phyloP scores from a whole-genome alignment of 1,140 invertebrate species.

The Leptonema lineaticorne region DNA sequence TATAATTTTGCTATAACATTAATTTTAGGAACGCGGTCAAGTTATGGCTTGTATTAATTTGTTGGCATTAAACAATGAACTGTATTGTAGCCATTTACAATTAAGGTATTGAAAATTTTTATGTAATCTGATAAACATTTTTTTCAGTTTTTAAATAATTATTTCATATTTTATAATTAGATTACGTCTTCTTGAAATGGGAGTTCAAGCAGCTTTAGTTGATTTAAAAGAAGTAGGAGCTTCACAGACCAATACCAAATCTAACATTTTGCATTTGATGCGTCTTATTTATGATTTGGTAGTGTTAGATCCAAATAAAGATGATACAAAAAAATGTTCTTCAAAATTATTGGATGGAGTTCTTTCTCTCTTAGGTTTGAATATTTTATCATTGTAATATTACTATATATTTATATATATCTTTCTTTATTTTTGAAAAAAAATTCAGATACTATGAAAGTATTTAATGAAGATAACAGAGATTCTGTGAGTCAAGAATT shows the following conservation, averaged over 20 bases:
- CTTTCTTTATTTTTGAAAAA: no score
- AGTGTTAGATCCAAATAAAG: constrained; percentile 57
- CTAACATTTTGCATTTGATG: constrained; percentile 62
- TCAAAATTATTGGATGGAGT: constrained; percentile 60
- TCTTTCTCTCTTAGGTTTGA: constrained; percentile 50
- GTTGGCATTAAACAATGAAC: constrained; percentile 60
- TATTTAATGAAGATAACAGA: constrained; percentile 32
- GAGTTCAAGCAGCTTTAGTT: constrained; percentile 59
- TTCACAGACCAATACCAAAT: constrained; percentile 48
- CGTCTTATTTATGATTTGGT: constrained; percentile 63
- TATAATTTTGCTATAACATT: constrained; percentile 8
- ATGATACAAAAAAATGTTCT: constrained; percentile 57
- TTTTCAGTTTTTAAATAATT: constrained; percentile 1
- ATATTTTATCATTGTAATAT: constrained; percentile 8
- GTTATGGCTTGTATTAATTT: constrained; percentile 64
- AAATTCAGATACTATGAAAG: constrained; percentile 36
- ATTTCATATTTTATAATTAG: constrained; percentile 44
- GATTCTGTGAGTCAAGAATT: constrained; percentile 31
- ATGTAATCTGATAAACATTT: background rate
- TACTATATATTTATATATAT: background rate
- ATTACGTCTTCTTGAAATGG: constrained; percentile 62
- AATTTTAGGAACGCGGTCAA: constrained; percentile 58
- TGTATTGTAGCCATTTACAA: constrained; percentile 60
- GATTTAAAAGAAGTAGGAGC: constrained; percentile 58
- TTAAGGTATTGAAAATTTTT: constrained; percentile 44